Base-by-base conservation (phyloP, 2,113 vertebrate species). In the Egretta garzetta region DNA sequence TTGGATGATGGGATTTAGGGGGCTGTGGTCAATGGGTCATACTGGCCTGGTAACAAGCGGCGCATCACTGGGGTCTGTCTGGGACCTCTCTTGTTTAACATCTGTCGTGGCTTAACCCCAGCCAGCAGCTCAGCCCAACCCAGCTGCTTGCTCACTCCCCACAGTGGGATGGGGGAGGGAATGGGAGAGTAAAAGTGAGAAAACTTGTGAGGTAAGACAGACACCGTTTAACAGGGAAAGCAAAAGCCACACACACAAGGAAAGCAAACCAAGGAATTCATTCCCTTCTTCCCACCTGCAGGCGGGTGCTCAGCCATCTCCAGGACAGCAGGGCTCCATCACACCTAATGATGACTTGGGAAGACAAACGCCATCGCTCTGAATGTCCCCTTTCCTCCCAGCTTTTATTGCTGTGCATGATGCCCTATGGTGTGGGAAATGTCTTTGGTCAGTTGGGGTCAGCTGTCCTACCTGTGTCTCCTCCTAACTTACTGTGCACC, bases 311-410 rank as follows among this genome's bases (percentile, higher is more conserved):
- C n/a, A 63, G 9, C n/a, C 56, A 14, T 41, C 32, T 18, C 32
- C 35, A 58, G 68, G 28, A 28, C 4, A 47, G 28, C 39, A n/a
- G 49, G 30, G 30, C 39, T 79, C 33, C 20, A 14, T n/a, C 28
- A 24, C 0, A 0, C 0, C 0, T 43, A 66, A 32, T 0, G 1
- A 19, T 55, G 3, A 14, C 21, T 77, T 43, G n/a, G 43, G 18
- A 64, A 64, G 26, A 11, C 32, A 71, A 35, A 63, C 2, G 1
- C 26, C 6, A 6, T 43, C 6, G 13, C 6, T 64, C 58, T 0
- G 0, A 64, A 58, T 0, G 0, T 62, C 9, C 4, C 11, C 17
- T 50, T 50, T 84, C 30, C 16, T 53, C 21, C 14, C 37, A 72
- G 32, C 12, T 68, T 53, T 16, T 10, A 30, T 28, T 75, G 27